phyloP scores from a whole-genome alignment of 2,888 invertebrate genomes.

The Maniola hyperantus region DNA sequence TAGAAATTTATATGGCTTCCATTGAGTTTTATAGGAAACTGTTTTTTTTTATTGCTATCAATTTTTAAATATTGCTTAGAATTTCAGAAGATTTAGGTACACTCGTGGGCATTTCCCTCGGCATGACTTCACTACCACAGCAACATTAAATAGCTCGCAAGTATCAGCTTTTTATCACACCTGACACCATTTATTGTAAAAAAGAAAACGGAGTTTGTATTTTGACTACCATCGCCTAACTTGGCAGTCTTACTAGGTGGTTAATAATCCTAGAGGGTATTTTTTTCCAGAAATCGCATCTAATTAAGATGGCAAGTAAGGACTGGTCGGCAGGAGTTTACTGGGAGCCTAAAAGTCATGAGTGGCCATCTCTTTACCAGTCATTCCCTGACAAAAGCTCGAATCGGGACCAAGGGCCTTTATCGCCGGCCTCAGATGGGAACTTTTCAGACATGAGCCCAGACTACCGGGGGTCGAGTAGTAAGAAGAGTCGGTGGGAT shows the following conservation, averaged over 20 bases:
- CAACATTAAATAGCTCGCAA: too few species aligned
- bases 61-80: too few species aligned
- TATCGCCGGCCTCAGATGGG: conserved; percentile 68
- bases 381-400: conserved; percentile 58
- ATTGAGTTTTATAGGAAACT: too few species aligned
- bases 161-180: too few species aligned
- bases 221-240: too few species aligned
- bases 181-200: too few species aligned
- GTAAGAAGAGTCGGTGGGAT: conserved; percentile 61
- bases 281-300: conserved; percentile 32
- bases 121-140: too few species aligned
- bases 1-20: background rate
- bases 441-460: conserved; percentile 71
- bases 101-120: too few species aligned
- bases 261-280: background rate
- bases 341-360: conserved; percentile 74
- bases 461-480: conserved; percentile 53
- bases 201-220: too few species aligned
- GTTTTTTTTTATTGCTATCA: too few species aligned
- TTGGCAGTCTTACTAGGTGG: too few species aligned
- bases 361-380: conserved; percentile 59
- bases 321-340: conserved; percentile 74
- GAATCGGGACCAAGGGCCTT: conserved; percentile 57
- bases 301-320: conserved; percentile 68
- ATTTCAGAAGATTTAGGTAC: too few species aligned